Evolutionary conservation across 2,888 invertebrate species (phyloP), one percentile per base, ranked within the genome.

Genomic region (Scelioninae gen. 2): DNA sequence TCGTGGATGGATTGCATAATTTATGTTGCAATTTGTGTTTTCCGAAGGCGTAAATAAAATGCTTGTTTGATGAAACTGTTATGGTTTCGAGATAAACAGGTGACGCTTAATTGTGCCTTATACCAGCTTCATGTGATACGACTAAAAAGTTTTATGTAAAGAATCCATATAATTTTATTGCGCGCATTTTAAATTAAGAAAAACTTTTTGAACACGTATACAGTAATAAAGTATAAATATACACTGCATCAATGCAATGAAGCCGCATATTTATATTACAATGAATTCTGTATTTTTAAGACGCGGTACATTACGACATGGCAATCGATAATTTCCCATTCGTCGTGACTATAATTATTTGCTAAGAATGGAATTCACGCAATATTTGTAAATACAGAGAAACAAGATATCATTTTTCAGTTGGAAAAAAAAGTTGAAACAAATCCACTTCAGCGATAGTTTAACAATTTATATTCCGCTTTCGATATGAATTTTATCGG

Each of bases 141-240:
- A 19, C 28, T 50, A 35, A 50, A 50, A 35, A 50, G 35, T 50
- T 50, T 50, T 18, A 50, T 50, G 50, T 18, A 35, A 50, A 50
- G 19, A 50, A 50, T 50, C 35, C 50, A 50, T 50, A 50, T 50
- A 50, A 50, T 50, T 50, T 50, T 50, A 50, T 33, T 50, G 18
- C 13, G 10, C 13, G 33, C 50, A 33, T 33, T 50, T 50, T 33
- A 50, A 50, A 50, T 50, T 33, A 50, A 50, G 50, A 35, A 35
- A 50, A 50, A 33, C 18, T 16, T 50, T 50, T 50, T 35, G 18
- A 10, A 0, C 1, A 50, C 28, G 18, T 18, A 11, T 50, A 50
- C 35, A 7, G 50, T 35, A 50, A 33, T 50, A 39, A 15, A 39
- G 39, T 16, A 16, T 2, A 39, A 39, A 10, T 2, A 15, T 39